Conservation (phyloP, 2,797 vertebrate species). For the Rhincodon typus region DNA sequence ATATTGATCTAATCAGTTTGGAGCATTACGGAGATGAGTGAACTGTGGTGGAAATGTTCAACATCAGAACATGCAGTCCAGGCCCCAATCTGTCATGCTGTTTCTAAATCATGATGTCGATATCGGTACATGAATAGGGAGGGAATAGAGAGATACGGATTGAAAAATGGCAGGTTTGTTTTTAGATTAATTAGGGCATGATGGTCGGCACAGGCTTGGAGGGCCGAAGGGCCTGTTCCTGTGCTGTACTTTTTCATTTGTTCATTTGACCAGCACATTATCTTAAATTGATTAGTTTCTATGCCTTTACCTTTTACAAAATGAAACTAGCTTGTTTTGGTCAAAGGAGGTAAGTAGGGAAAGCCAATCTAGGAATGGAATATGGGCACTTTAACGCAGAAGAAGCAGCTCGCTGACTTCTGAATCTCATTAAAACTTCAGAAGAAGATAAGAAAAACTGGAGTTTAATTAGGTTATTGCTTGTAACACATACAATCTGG, state of each 20-base stretch:
- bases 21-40: background rate
- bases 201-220: too few relatives aligned
- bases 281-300: background rate
- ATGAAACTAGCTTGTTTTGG: background rate
- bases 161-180: too few relatives aligned
- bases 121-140: too few relatives aligned
- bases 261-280: background rate
- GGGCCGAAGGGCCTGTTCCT: too few relatives aligned
- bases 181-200: too few relatives aligned
- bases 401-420: background rate
- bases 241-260: too few relatives aligned
- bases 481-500: background rate
- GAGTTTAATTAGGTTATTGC: background rate
- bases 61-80: background rate
- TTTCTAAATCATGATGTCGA: too few relatives aligned
- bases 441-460: background rate
- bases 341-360: background rate
- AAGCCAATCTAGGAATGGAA: background rate
- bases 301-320: background rate
- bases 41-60: background rate
- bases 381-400: background rate
- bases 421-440: background rate
- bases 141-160: too few relatives aligned
- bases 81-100: background rate
- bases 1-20: background rate